Evolutionary conservation across 2,888 invertebrate genomes (phyloP).

Genomic region (Melanostoma scalare): DNA sequence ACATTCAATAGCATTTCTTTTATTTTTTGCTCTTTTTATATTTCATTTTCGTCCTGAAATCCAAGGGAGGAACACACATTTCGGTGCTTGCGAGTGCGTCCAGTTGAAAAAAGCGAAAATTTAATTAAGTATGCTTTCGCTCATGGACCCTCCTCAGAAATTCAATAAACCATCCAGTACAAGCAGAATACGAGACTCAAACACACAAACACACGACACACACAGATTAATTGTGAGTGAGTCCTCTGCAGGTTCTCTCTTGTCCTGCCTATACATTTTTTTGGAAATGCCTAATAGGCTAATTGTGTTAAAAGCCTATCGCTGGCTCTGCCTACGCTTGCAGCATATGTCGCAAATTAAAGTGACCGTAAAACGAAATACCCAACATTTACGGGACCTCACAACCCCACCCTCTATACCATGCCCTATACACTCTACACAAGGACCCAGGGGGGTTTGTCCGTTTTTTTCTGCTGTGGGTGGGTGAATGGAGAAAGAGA

Average conservation of each 20-base stretch:
- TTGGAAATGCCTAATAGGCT: conserved; percentile 60
- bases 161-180: conserved; percentile 55
- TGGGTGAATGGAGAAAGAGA: background rate
- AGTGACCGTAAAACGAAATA: conserved; percentile 50
- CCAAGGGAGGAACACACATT: conserved; percentile 32
- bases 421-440: background rate
- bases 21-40: background rate
- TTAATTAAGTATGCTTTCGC: conserved; percentile 58
- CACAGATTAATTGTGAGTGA: too few relatives aligned
- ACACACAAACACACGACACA: too few relatives aligned
- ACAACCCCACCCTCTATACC: too few relatives aligned
- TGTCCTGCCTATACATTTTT: conserved; percentile 24
- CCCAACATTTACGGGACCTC: conserved; percentile 8
- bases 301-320: conserved; percentile 67
- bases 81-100: conserved; percentile 54
- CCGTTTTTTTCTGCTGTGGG: conserved; percentile 8
- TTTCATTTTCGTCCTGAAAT: background rate
- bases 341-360: conserved; percentile 65
- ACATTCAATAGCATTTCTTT: conserved; percentile 5
- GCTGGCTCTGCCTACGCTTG: conserved; percentile 33
- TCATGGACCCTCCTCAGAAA: conserved; percentile 27
- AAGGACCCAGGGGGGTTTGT: background rate
- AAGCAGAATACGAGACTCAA: conserved; percentile 15
- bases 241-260: conserved; percentile 7
- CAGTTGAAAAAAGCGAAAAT: conserved; percentile 65